Evolutionary conservation across 2,797 vertebrate species (phyloP), one percentile per base, ranked within the genome.

Genomic region (Ficedula albicollis): DNA sequence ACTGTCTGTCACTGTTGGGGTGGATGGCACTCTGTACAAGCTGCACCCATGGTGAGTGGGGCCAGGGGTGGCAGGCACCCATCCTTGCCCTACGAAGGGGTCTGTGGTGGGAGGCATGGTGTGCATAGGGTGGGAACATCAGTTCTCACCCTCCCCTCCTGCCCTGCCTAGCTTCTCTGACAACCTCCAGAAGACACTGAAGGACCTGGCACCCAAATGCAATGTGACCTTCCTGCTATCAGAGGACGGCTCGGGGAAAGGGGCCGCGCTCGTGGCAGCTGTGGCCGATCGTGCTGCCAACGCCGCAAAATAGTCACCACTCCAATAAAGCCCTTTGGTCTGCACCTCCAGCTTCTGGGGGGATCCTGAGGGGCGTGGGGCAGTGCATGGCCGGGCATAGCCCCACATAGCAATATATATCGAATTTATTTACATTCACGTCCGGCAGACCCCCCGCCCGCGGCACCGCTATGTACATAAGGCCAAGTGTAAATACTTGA

Each of bases 361-460:
- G 11, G 6, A 7, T 29, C 3, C 2, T 6, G 54, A 54, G 38
- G 10, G 30, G 11, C 1, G 5, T 54, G 41, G 64, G 68, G 48
- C 84, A 74, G 84, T 4, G 14, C 76, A 86, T 0, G 32, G 84
- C 87, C 0, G 15, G 83, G 92, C 82, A 85, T 43, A 94, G 93
- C 82, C 96, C 81, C 89, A 62, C 4, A 0, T 96, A 96, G 96
- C 96, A 96, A 96, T 96, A 96, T 96, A 96, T 95, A 96, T 96
- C 60, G 95, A 96, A 95, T 96, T 96, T 99, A 99, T 99, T 99
- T 99, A 99, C 99, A 99, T 98, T 99, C 98, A 99, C 98, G 99
- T 99, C 98, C 98, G 98, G 98, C 99, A 99, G 98, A 99, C 99
- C 99, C 99, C 99, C 97, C 97, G 97, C 97, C 96, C 98, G 96